Percentiles rank a stretch among this genome's conserved stretches.
Evolutionary conservation across 2,113 vertebrate genomes (phyloP).

Genomic region (Prunella fulvescens): DNA sequence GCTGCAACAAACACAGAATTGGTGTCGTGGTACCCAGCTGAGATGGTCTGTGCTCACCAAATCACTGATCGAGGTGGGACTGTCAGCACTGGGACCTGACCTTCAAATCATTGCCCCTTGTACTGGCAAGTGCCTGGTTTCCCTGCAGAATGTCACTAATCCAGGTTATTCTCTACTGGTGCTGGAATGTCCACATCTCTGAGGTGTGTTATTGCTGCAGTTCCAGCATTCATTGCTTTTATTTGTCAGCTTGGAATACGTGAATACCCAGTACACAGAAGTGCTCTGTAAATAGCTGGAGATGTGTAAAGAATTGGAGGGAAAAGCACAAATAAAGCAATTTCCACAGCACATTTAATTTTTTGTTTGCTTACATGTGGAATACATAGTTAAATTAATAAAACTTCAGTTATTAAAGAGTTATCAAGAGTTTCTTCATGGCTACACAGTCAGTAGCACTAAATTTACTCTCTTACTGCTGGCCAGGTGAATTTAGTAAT

Average conservation of each 20-base stretch:
- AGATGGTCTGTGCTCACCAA: not conserved
- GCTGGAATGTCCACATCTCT: not conserved
- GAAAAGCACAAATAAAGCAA: not conserved
- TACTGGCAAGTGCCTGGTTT: not conserved
- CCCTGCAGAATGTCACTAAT: not conserved
- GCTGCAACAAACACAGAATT: not conserved
- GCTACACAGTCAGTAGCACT: not conserved
- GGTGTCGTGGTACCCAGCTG: fast-evolving
- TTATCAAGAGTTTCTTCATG: not conserved
- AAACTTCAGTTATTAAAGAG: not conserved
- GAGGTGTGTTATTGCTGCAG: not conserved
- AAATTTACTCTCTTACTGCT: not conserved
- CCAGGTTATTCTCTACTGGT: not conserved
- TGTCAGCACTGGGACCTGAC: not conserved
- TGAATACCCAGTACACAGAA: not conserved
- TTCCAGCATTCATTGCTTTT: not conserved
- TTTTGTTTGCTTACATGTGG: not conserved
- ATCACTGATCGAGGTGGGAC: fast-evolving
- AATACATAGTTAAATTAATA: not conserved
- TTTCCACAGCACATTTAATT: not conserved
- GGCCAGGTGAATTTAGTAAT: not conserved
- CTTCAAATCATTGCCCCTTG: not conserved
- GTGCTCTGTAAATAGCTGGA: not conserved
- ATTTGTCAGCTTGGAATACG: fast-evolving
- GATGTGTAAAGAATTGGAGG: not conserved